These are phyloP conservation scores for Phymastichus coffea DNA, from an alignment of 1,140 invertebrate genomes.

Conservation along the genomic window DNA sequence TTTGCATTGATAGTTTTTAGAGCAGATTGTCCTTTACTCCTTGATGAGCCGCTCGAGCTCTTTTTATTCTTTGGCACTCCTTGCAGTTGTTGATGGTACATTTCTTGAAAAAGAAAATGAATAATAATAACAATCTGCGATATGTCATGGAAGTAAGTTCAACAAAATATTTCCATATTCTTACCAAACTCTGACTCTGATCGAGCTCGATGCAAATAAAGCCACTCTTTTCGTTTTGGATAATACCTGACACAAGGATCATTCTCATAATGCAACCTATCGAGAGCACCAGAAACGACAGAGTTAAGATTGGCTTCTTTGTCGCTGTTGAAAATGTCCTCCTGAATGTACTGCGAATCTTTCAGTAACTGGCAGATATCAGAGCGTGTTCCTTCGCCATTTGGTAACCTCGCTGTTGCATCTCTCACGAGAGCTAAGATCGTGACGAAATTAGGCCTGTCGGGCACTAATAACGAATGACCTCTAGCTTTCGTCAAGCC, in stretches of 20 bases:
- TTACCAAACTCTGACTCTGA: constrained; percentile 57
- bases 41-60: constrained; percentile 48
- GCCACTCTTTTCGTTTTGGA: constrained; percentile 85
- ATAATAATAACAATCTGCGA: constrained; percentile 7
- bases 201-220: constrained; percentile 78
- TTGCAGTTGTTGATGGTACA: constrained; percentile 67
- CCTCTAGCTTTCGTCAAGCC: constrained; percentile 71
- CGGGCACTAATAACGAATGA: constrained; percentile 78
- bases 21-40: constrained; percentile 46
- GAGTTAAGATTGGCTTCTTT: constrained; percentile 66
- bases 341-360: constrained; percentile 82
- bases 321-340: constrained; percentile 53
- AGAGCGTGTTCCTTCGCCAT: constrained; percentile 87
- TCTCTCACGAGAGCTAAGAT: constrained; percentile 89
- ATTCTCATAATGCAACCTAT: constrained; percentile 83
- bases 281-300: constrained; percentile 85
- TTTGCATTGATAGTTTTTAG: constrained; percentile 43
- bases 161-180: constrained; percentile 1
- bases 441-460: constrained; percentile 88
- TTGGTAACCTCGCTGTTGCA: constrained; percentile 88
- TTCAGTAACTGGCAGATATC: constrained; percentile 84
- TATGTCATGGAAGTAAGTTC: constrained; percentile 1
- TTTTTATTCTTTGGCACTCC: constrained; percentile 61
- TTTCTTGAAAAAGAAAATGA: constrained; percentile 41
- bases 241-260: constrained; percentile 92